Evolutionary conservation across 2,888 invertebrate species (phyloP).

Genomic region (Catocala nupta): DNA sequence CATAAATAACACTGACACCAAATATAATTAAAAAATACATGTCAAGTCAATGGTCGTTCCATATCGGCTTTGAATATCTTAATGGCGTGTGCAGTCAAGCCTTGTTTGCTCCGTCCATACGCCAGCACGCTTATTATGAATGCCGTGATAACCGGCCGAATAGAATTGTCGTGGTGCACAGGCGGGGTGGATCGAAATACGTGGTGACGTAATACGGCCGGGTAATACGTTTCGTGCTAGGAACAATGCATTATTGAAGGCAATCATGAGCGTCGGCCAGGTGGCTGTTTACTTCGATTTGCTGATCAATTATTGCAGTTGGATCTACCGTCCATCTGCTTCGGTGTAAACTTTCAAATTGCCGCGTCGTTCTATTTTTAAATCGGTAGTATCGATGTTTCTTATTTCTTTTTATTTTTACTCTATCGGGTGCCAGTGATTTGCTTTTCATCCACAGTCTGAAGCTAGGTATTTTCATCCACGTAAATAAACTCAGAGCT

Average conservation of each 20-base stretch:
- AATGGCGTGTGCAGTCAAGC: slow-evolving; percentile 75
- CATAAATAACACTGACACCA: slow-evolving; percentile 53
- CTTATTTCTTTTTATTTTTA: slow-evolving; percentile 16
- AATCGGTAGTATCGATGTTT: slow-evolving; percentile 22
- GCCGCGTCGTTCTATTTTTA: slow-evolving; percentile 38
- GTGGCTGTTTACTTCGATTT: slow-evolving; percentile 77
- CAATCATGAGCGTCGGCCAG: slow-evolving; percentile 75
- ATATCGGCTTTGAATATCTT: slow-evolving; percentile 74
- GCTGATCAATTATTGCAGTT: slow-evolving; percentile 77
- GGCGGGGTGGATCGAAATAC: slow-evolving; percentile 33
- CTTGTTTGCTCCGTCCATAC: slow-evolving; percentile 72
- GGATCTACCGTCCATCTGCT: slow-evolving; percentile 50
- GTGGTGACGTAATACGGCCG: slow-evolving; percentile 46
- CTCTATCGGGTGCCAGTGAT: slow-evolving; percentile 5
- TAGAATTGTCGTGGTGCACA: slow-evolving; percentile 45
- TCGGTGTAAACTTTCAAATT: slow-evolving; percentile 45
- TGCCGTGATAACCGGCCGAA: slow-evolving; percentile 54
- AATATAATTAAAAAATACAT: slow-evolving; percentile 66
- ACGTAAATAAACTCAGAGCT: slow-evolving; percentile 27
- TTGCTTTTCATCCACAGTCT: slow-evolving; percentile 8
- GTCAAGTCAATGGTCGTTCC: slow-evolving; percentile 61
- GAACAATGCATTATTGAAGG: slow-evolving; percentile 79
- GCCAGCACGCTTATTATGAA: slow-evolving; percentile 67
- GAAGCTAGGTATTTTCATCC: slow-evolving; percentile 10
- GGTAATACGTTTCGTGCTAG: slow-evolving; percentile 70